Base-by-base conservation (phyloP, 1,140 invertebrate species). In the Elymnias hypermnestra region DNA sequence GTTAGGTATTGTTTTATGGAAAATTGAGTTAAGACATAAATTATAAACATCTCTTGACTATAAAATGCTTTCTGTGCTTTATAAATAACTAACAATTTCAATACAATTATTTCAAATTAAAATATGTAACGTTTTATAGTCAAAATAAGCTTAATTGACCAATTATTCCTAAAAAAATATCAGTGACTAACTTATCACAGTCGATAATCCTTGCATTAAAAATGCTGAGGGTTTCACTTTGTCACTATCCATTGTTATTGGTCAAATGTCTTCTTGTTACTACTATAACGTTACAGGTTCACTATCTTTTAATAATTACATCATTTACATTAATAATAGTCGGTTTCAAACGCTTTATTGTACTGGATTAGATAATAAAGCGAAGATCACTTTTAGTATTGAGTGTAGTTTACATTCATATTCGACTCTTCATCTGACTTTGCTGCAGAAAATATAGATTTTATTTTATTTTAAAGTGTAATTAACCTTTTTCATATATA, bases 161-260 rank as follows among this genome's bases (percentile, higher is more conserved):
- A n/a, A n/a, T n/a, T 22, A 29, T 10, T 3, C 10, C 10, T 12
- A 12, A 12, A 13, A 5, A 29, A 12, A 29, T 13, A 26, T 9
- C 3, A 29, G 10, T 29, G 3, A 77, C 73, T 60, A 51, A 77
- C 73, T 74, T 41, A 57, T 50, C 12, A 77, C 31, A 7, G 73
- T 62, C 1, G 66, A 37, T 2, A 55, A 17, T 1, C 44, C 37
- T 51, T 77, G 73, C 41, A 74, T 53, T 3, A 65, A 33, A 37
- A 74, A 49, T 1, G 66, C 73, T 1, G 49, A 53, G 2, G 37
- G 7, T 42, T 55, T 67, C 18, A 74, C 43, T 53, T 57, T 72
- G 5, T 59, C 59, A 37, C 43, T 31, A 9, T 49, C 54, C 63
- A 69, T 71, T 58, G 56, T 41, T 1, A 28, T 10, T 10, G 10